Evolutionary conservation across 2,888 invertebrate genomes (phyloP).

Genomic region (Melieria crassipennis): DNA sequence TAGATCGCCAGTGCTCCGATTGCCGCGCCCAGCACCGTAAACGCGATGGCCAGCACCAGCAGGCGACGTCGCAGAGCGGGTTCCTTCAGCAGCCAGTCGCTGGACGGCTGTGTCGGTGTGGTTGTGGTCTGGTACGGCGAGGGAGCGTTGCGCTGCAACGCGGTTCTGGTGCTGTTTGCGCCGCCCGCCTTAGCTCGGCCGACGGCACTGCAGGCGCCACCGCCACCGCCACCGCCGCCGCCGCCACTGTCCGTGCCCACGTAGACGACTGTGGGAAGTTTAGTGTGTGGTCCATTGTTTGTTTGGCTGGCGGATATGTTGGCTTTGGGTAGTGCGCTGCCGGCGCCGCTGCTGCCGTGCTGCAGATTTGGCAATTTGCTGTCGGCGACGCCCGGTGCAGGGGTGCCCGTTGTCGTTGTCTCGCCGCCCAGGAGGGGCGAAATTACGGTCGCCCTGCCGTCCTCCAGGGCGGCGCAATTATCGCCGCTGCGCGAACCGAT

Average conservation of each 20-base stretch:
- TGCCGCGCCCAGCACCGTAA: conserved; percentile 64
- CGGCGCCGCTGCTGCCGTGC: conserved; percentile 13
- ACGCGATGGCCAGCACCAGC: conserved; percentile 61
- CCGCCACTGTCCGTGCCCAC: conserved; percentile 52
- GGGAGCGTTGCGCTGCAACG: conserved; percentile 49
- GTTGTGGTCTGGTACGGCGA: conserved; percentile 35
- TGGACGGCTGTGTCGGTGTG: conserved; percentile 40
- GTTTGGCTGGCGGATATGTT: conserved; percentile 29
- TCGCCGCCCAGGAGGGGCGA: conserved; percentile 51
- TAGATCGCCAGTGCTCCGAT: conserved; percentile 64
- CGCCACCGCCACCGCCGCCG: conserved; percentile 39
- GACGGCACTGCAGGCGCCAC: not conserved
- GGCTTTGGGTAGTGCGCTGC: conserved; percentile 22
- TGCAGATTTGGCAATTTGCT: conserved; percentile 20
- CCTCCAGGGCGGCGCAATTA: conserved; percentile 5
- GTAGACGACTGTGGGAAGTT: conserved; percentile 63
- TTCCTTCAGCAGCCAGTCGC: conserved; percentile 71
- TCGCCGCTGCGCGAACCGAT: conserved; percentile 26
- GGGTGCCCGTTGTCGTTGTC: conserved; percentile 39
- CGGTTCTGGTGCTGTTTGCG: conserved; percentile 33
- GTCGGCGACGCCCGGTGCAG: conserved; percentile 6
- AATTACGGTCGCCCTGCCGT: conserved; percentile 49
- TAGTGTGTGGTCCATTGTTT: conserved; percentile 46
- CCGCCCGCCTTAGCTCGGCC: not conserved
- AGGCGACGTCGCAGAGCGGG: conserved; percentile 74